These are phyloP conservation scores for Drosophila barbarae DNA, from an alignment of 2,888 invertebrate species.

Conservation along the genomic window DNA sequence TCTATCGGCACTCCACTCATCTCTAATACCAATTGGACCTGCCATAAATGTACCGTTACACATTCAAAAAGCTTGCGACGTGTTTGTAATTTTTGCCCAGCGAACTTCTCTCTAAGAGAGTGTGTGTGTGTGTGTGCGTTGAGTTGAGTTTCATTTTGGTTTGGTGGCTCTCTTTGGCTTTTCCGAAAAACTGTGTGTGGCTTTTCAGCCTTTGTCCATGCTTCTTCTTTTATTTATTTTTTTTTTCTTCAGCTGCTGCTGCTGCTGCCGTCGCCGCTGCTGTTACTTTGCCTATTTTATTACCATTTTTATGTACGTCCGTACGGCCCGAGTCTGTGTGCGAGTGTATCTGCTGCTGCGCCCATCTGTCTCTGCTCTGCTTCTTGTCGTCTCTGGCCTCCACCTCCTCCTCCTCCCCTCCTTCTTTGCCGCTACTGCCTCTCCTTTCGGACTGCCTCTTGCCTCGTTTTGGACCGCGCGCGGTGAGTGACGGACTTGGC, in stretches of 20 bases:
- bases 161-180: constrained; percentile 53
- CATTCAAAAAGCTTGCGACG: constrained; percentile 64
- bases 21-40: constrained; percentile 48
- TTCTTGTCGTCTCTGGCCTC: constrained; percentile 46
- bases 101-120: constrained; percentile 19
- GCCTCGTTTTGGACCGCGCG: constrained; percentile 33
- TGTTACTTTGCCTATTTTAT: constrained; percentile 73
- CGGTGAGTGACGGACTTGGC: constrained; percentile 40
- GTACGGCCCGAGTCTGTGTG: constrained; percentile 16
- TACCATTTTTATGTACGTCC: constrained; percentile 62
- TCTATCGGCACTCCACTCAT: constrained; percentile 24
- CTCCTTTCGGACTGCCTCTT: constrained; percentile 27
- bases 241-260: constrained; percentile 32
- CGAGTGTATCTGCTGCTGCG: constrained; percentile 39
- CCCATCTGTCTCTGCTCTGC: constrained; percentile 48
- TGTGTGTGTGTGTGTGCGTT: constrained; percentile 13
- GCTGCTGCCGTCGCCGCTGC: constrained; percentile 38
- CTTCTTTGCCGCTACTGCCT: constrained; percentile 1
- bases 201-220: constrained; percentile 19
- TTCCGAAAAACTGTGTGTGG: constrained; percentile 56
- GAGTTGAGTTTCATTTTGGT: constrained; percentile 20
- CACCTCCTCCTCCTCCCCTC: constrained; percentile 3
- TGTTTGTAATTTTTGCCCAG: constrained; percentile 60
- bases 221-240: constrained; percentile 22
- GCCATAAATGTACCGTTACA: constrained; percentile 71